These are phyloP conservation scores for Apodemus agrarius DNA, from an alignment of 2,797 vertebrate species.

Conservation along the genomic window DNA sequence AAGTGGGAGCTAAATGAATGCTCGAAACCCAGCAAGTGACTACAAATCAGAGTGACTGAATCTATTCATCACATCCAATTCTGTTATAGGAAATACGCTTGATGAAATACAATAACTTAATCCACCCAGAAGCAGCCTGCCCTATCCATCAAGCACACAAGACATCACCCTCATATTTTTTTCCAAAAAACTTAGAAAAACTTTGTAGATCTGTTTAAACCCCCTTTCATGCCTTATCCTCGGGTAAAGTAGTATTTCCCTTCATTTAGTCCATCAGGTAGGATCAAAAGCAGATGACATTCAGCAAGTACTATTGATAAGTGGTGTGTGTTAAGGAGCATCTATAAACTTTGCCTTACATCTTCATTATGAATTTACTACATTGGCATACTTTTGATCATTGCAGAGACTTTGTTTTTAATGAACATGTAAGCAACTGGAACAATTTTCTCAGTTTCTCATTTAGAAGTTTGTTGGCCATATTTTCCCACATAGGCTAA, in stretches of 20 bases:
- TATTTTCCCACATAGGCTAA: slow-evolving; percentile 53
- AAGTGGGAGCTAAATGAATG: slow-evolving; percentile 44
- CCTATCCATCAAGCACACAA: slow-evolving; percentile 42
- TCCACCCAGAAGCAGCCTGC: background rate
- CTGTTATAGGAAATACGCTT: slow-evolving; percentile 58
- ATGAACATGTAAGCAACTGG: background rate
- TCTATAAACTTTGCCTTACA: background rate
- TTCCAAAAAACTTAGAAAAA: slow-evolving; percentile 30
- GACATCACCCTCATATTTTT: background rate
- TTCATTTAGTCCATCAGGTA: background rate
- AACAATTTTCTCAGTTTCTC: slow-evolving; percentile 55
- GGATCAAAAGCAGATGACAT: background rate
- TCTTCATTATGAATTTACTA: background rate
- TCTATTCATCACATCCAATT: slow-evolving; percentile 69
- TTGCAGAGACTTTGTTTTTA: background rate
- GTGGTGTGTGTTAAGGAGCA: background rate
- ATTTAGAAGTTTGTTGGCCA: slow-evolving; percentile 33
- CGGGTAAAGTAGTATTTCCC: background rate
- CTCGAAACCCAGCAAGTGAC: slow-evolving; percentile 54
- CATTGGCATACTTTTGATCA: background rate
- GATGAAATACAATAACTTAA: slow-evolving; percentile 69
- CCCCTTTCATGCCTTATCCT: background rate
- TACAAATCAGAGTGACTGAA: slow-evolving; percentile 70
- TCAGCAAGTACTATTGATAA: background rate
- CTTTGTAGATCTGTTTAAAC: background rate